A percentile compares a stretch with the other conserved stretches of the same genome.
These are phyloP conservation scores for Leucosticte australis DNA, from an alignment of 2,113 vertebrate genomes.

Conservation along the genomic window DNA sequence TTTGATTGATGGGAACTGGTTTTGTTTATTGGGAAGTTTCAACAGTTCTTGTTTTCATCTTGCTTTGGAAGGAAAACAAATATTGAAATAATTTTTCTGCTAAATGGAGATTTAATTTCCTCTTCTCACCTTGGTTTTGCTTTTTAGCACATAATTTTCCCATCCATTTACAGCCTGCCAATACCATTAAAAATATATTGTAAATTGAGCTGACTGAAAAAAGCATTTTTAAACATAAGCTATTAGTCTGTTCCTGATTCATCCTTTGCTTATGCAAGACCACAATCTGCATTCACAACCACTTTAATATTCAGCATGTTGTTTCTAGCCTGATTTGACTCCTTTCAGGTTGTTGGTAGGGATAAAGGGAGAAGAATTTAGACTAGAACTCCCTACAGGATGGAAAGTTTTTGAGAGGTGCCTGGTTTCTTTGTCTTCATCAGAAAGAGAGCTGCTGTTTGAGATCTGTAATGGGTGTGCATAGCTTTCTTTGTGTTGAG, in stretches of 20 bases:
- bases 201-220: neutral
- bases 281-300: neutral
- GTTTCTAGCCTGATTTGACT: neutral
- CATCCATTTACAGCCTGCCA: neutral
- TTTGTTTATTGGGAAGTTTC: slow-evolving; percentile 11
- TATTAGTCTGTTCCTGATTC: neutral
- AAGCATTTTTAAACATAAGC: neutral
- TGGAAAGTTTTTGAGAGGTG: neutral
- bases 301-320: neutral
- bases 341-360: neutral
- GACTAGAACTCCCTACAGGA: neutral
- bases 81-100: neutral
- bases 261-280: neutral
- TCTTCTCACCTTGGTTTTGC: neutral
- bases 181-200: neutral
- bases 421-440: neutral
- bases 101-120: slow-evolving; percentile 17
- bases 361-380: neutral
- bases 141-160: slow-evolving; percentile 16
- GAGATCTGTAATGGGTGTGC: neutral
- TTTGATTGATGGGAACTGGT: neutral
- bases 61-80: neutral
- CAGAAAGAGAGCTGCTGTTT: neutral
- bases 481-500: neutral
- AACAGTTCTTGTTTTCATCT: neutral